phyloP scores from a whole-genome alignment of 1,140 invertebrate genomes.

The Pseudomyrmex cubaensis region DNA sequence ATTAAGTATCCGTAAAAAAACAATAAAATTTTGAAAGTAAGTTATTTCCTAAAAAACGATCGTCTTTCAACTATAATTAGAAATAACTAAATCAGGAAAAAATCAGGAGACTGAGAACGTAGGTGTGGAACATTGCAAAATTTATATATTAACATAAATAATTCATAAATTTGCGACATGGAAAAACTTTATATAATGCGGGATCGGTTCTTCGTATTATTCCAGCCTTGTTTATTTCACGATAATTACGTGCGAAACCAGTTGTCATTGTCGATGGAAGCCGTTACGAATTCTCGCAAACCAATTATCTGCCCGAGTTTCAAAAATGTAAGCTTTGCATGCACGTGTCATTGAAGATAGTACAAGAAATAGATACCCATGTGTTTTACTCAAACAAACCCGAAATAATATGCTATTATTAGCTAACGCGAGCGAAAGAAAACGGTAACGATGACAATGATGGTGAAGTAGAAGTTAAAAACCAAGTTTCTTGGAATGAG shows the following conservation, averaged over 20 bases:
- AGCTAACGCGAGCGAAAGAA: neutral
- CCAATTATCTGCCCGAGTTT: constrained; percentile 31
- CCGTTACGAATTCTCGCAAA: constrained; percentile 19
- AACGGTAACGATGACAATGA: neutral
- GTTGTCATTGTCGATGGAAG: constrained; percentile 61
- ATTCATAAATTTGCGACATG: constrained; percentile 35
- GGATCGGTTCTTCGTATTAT: constrained; percentile 14
- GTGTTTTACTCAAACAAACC: constrained; percentile 36
- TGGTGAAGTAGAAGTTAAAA: neutral
- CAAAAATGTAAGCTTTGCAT: constrained; percentile 21
- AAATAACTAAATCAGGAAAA: neutral
- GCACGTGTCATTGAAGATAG: constrained; percentile 18
- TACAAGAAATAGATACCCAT: constrained; percentile 19
- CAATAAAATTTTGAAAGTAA: neutral
- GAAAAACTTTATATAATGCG: constrained; percentile 12
- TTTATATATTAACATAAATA: constrained; percentile 36
- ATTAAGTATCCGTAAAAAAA: neutral
- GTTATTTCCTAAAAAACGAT: neutral
- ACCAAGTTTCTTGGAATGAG: constrained; percentile 13
- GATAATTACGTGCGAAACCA: constrained; percentile 62
- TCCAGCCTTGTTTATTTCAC: constrained; percentile 56
- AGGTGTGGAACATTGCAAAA: constrained; percentile 14
- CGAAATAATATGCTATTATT: constrained; percentile 11
- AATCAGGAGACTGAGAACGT: neutral
- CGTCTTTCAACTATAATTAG: constrained; percentile 21